phyloP scores from a whole-genome alignment of 2,888 invertebrate species.

The Pocota personata region DNA sequence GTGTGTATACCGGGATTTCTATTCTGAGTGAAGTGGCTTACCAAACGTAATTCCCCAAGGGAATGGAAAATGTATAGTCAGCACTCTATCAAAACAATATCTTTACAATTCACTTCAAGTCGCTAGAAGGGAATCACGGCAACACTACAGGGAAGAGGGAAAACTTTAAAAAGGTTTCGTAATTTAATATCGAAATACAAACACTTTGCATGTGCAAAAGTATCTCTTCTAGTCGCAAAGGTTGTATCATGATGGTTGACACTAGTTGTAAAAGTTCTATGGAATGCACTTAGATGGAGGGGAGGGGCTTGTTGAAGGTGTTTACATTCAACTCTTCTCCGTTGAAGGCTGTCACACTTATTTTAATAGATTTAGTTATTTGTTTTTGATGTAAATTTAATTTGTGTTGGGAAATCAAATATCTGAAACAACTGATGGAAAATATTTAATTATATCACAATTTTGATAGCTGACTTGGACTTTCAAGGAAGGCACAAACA shows the following conservation, averaged over 20 bases:
- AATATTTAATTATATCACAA: not conserved
- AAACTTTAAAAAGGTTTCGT: constrained; percentile 33
- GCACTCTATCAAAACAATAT: constrained; percentile 17
- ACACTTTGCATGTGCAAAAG: constrained; percentile 25
- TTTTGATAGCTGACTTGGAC: no score
- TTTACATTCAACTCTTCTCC: not conserved
- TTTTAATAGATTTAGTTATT: not conserved
- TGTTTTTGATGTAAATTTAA: not conserved
- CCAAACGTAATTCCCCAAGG: not conserved
- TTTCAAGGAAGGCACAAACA: no score
- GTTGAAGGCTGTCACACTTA: constrained; percentile 4
- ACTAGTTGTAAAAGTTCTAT: constrained; percentile 15
- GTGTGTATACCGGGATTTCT: not conserved
- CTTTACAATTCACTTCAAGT: constrained; percentile 17
- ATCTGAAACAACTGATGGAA: not conserved
- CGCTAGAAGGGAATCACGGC: not conserved
- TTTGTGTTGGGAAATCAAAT: not conserved
- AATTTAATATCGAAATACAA: constrained; percentile 47
- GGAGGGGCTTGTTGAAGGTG: not conserved
- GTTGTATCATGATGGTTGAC: not conserved
- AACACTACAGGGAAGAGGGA: not conserved
- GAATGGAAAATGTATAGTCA: constrained; percentile 15
- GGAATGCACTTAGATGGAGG: not conserved
- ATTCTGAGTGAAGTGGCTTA: not conserved
- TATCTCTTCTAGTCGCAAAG: not conserved